A percentile compares a stretch with the other conserved stretches of the same genome.
These are phyloP conservation scores for Paraescarpia echinospica DNA, from an alignment of 1,140 invertebrate genomes.

Conservation along the genomic window DNA sequence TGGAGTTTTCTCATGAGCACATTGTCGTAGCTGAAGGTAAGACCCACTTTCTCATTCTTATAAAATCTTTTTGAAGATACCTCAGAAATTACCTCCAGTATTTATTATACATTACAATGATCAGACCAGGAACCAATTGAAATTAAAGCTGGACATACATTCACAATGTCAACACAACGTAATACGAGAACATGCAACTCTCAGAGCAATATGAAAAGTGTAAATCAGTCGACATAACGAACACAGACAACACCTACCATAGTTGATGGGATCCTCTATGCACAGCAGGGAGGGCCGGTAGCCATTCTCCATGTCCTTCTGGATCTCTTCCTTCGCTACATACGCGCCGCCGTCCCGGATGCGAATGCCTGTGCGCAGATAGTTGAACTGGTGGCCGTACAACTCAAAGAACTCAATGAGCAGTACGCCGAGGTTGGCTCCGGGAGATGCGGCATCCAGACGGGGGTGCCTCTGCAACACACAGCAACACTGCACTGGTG, in stretches of 20 bases:
- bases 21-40: no score
- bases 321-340: constrained; percentile 90
- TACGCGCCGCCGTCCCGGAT: constrained; percentile 92
- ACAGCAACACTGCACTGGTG: constrained; percentile 33
- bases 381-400: constrained; percentile 94
- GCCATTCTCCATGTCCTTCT: constrained; percentile 89
- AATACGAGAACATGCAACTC: neutral
- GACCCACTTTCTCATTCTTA: no score
- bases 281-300: constrained; percentile 89
- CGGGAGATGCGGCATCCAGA: constrained; percentile 61
- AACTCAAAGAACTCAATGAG: constrained; percentile 97
- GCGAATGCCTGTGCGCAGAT: constrained; percentile 90
- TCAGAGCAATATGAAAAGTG: neutral
- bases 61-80: no score
- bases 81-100: no score
- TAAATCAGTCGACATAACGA: neutral
- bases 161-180: neutral
- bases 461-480: constrained; percentile 70
- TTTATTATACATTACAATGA: constrained; percentile 25
- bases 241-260: constrained; percentile 60
- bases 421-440: constrained; percentile 86
- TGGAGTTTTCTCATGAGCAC: no score
- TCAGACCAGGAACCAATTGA: neutral
- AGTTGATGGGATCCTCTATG: constrained; percentile 96
- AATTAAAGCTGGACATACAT: neutral